Conservation (phyloP, 2,113 vertebrate genomes). For the Prochilodus magdalenae region DNA sequence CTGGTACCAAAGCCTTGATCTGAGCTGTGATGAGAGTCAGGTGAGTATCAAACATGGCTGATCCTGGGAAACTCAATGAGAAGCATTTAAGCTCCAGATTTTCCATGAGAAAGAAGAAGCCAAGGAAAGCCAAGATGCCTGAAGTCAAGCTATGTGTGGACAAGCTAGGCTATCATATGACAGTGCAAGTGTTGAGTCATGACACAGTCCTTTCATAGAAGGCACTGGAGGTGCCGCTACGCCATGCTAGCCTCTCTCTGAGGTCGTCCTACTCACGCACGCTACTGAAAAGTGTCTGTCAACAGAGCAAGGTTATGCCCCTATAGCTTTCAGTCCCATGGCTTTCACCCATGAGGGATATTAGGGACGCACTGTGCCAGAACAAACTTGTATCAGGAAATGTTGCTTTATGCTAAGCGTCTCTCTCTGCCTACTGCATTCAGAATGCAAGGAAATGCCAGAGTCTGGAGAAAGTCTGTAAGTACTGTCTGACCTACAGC, state of each 20-base stretch:
- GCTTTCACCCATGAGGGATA: constrained; percentile 52
- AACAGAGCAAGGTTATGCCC: constrained; percentile 69
- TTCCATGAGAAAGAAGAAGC: constrained; percentile 35
- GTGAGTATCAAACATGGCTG: constrained; percentile 70
- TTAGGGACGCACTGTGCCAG: constrained; percentile 61
- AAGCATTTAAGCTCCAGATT: constrained; percentile 2
- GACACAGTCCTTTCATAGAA: constrained; percentile 67
- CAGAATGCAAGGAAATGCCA: constrained; percentile 72
- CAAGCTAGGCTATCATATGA: constrained; percentile 32
- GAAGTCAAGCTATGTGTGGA: constrained; percentile 32
- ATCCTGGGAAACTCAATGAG: constrained; percentile 52
- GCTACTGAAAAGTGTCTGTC: constrained; percentile 63
- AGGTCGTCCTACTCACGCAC: constrained; percentile 54
- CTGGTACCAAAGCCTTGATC: constrained; percentile 73
- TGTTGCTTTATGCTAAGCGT: constrained; percentile 67
- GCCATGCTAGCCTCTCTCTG: constrained; percentile 59
- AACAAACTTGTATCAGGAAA: constrained; percentile 75
- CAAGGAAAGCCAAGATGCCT: constrained; percentile 41
- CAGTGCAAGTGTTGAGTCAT: constrained; percentile 55
- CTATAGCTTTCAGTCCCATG: constrained; percentile 63
- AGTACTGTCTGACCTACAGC: constrained; percentile 57
- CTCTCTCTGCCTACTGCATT: constrained; percentile 57
- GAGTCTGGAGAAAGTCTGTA: constrained; percentile 59
- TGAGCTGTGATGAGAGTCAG: constrained; percentile 62
- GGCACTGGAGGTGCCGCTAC: constrained; percentile 60